Conservation (phyloP, 2,888 invertebrate species). For the Spisula solida region DNA sequence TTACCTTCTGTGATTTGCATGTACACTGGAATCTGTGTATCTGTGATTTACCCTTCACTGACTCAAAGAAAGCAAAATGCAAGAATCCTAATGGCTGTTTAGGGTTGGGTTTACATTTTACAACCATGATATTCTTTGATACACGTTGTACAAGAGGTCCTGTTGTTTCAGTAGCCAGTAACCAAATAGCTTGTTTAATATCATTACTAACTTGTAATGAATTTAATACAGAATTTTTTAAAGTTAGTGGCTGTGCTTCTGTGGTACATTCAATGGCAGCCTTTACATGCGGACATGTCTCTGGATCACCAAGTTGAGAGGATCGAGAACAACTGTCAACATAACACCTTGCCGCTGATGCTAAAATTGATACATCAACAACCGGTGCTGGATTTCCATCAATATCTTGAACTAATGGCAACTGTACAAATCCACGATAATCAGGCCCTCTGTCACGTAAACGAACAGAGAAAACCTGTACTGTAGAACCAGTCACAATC, state of each 20-base stretch:
- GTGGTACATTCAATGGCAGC: slow-evolving; percentile 90
- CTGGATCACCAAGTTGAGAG: slow-evolving; percentile 67
- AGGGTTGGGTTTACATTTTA: slow-evolving; percentile 91
- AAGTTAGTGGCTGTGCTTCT: slow-evolving; percentile 90
- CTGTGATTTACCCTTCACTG: slow-evolving; percentile 80
- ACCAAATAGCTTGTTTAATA: slow-evolving; percentile 90
- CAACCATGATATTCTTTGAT: slow-evolving; percentile 92
- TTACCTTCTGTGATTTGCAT: slow-evolving; percentile 89
- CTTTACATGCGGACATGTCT: slow-evolving; percentile 90
- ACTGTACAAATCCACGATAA: slow-evolving; percentile 92
- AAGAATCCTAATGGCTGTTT: slow-evolving; percentile 92
- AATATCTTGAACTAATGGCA: slow-evolving; percentile 86
- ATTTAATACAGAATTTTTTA: slow-evolving; percentile 90
- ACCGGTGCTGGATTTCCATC: slow-evolving; percentile 85
- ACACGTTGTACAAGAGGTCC: slow-evolving; percentile 92
- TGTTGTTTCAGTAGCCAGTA: slow-evolving; percentile 89
- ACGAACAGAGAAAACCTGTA: slow-evolving; percentile 91
- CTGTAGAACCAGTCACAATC: slow-evolving; percentile 90
- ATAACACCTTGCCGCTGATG: slow-evolving; percentile 86
- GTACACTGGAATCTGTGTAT: slow-evolving; percentile 90
- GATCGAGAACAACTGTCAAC: slow-evolving; percentile 86
- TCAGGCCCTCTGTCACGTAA: slow-evolving; percentile 91
- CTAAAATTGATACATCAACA: slow-evolving; percentile 84
- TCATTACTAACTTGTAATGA: slow-evolving; percentile 90
- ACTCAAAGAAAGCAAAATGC: slow-evolving; percentile 90